Percentiles rank a stretch among this genome's conserved stretches.
phyloP scores from a whole-genome alignment of 2,888 invertebrate genomes.

The Proisotoma minuta region DNA sequence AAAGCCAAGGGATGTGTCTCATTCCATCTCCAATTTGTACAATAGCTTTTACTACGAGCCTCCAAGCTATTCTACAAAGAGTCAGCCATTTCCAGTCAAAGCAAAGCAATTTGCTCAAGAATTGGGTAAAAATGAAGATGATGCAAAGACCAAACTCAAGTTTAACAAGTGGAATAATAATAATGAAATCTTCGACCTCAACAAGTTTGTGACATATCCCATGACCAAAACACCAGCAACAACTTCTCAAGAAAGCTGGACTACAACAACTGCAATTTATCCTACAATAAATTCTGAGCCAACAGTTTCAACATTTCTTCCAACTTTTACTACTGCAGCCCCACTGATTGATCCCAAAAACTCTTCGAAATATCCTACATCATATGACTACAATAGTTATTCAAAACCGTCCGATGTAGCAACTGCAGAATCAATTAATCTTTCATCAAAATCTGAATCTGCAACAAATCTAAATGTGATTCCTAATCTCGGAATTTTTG shows the following conservation, averaged over 20 bases:
- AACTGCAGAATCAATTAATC: conserved; percentile 1
- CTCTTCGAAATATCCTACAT: background rate
- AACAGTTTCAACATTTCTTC: no score
- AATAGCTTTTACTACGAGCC: conserved; percentile 36
- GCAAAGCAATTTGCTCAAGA: conserved; percentile 14
- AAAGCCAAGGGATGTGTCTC: conserved; percentile 26
- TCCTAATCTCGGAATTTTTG: background rate
- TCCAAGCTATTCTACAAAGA: conserved; percentile 31
- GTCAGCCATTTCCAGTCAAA: conserved; percentile 29
- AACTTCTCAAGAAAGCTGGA: background rate
- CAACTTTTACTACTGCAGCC: background rate
- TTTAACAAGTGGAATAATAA: no score
- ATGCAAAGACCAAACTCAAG: background rate
- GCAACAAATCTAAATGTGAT: background rate
- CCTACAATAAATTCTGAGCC: no score
- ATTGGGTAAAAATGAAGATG: background rate
- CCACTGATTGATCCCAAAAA: background rate
- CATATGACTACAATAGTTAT: background rate
- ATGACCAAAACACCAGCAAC: background rate
- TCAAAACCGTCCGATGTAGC: background rate
- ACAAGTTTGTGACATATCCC: background rate
- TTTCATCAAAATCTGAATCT: background rate
- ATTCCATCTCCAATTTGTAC: conserved; percentile 25
- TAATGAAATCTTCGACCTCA: background rate
- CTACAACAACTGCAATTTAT: background rate